These are phyloP conservation scores for Vireo griseus DNA, from an alignment of 2,797 vertebrate genomes.

Conservation along the genomic window DNA sequence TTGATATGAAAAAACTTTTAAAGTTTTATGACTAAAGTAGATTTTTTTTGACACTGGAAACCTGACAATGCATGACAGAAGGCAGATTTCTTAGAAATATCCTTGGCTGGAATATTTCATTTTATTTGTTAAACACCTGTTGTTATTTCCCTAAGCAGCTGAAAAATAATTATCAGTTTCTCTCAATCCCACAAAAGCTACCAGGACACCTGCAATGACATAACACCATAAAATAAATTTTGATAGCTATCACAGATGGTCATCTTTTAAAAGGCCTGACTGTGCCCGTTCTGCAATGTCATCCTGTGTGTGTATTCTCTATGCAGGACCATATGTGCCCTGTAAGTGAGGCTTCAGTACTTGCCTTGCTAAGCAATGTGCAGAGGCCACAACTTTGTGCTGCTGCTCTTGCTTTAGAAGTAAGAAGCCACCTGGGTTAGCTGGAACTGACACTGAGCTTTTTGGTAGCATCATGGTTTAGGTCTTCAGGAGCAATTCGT, in stretches of 20 bases:
- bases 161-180: background rate
- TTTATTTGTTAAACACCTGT: background rate
- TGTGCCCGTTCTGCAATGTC: background rate
- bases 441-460: background rate
- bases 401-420: background rate
- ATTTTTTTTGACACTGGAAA: background rate
- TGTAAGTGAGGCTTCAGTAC: background rate
- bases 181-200: background rate
- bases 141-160: background rate
- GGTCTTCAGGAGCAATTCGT: background rate
- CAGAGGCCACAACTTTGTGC: background rate
- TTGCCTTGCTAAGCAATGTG: background rate
- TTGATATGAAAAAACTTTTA: background rate
- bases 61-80: background rate
- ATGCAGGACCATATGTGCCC: fast-evolving
- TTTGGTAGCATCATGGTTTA: background rate
- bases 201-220: background rate
- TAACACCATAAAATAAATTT: background rate
- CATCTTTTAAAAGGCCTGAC: background rate
- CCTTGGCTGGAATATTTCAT: background rate
- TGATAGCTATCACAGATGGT: background rate
- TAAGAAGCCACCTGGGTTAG: background rate
- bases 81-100: background rate
- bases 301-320: background rate
- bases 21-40: background rate